Evolutionary conservation across 2,888 invertebrate species (phyloP), one percentile per base, ranked within the genome.

Genomic region (Scrobipalpa atriplicella): DNA sequence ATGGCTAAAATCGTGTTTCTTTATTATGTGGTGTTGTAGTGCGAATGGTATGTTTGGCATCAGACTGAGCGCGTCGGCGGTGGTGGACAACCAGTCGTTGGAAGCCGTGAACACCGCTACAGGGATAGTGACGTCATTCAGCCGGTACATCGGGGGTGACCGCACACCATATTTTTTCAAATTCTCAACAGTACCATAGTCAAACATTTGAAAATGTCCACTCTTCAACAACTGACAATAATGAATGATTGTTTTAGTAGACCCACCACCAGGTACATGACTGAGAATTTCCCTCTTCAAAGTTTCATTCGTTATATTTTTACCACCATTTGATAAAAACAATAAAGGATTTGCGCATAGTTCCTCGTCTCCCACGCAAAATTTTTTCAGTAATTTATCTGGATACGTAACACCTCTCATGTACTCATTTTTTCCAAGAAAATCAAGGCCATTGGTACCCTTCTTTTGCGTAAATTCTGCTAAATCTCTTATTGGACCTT

Each of bases 211-310:
- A 68, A 86, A 84, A 19, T 69, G 66, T 2, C 81, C 81, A 62
- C 78, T 82, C 36, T 69, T 77, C 5, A 83, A 71, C n/a, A 83
- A 68, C 68, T 87, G 86, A 52, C 79, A 69, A 52, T 79, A 86
- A 75, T 86, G 85, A 16, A 78, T 64, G 11, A 86, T 70, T 1
- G 81, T 80, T 66, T 82, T 87, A 18, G 73, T 73, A 0, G 83
- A 86, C 3, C 80, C 78, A 9, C 80, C 80, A 0, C 79, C 73
- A 0, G 78, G 78, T 1, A 73, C 67, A 66, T 76, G 70, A 2
- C 38, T 41, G 2, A 78, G 60, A 21, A 85, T 68, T 13, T 69
- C 67, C 2, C 66, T 38, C 47, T 64, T 71, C 1, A 78, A 43
- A 21, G 68, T 68, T 3, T 56, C 9, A 60, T 78, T 70, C 11